These are phyloP conservation scores for Xenus cinereus DNA, from an alignment of 2,113 vertebrate genomes.

Conservation along the genomic window DNA sequence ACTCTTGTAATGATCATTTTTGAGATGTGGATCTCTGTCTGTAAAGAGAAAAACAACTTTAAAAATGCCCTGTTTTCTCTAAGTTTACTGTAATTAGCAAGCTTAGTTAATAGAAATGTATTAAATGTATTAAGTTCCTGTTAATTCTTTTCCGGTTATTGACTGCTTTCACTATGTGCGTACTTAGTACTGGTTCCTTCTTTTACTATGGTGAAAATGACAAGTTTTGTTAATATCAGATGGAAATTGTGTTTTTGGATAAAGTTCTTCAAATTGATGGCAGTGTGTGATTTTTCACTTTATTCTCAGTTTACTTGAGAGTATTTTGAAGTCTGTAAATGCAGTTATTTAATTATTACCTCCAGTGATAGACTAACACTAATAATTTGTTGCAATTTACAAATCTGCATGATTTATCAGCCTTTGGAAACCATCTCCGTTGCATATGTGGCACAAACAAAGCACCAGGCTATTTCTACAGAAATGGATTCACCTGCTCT, in stretches of 20 bases:
- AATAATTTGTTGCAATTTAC: background rate
- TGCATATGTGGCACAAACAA: background rate
- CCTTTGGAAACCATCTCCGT: background rate
- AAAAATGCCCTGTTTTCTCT: conserved; percentile 14
- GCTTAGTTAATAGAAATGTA: background rate
- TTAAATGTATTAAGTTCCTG: conserved; percentile 20
- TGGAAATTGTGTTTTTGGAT: conserved; percentile 36
- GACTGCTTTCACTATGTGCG: background rate
- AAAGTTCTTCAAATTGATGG: conserved; percentile 35
- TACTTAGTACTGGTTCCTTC: background rate
- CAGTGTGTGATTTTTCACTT: background rate
- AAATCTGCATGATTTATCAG: background rate
- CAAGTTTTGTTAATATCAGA: conserved; percentile 26
- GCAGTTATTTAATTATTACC: background rate
- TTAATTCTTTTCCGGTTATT: background rate
- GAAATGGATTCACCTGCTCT: background rate
- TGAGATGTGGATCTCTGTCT: background rate
- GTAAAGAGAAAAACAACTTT: background rate
- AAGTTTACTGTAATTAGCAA: background rate
- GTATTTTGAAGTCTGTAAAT: background rate
- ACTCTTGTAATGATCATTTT: conserved; percentile 12
- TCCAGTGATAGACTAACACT: background rate
- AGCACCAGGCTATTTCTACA: background rate
- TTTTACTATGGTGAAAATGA: conserved; percentile 45
- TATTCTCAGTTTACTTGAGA: background rate